A percentile compares a stretch with the other conserved stretches of the same genome.
Evolutionary conservation across 2,113 vertebrate genomes (phyloP).

Genomic region (Oreamnos americanus): DNA sequence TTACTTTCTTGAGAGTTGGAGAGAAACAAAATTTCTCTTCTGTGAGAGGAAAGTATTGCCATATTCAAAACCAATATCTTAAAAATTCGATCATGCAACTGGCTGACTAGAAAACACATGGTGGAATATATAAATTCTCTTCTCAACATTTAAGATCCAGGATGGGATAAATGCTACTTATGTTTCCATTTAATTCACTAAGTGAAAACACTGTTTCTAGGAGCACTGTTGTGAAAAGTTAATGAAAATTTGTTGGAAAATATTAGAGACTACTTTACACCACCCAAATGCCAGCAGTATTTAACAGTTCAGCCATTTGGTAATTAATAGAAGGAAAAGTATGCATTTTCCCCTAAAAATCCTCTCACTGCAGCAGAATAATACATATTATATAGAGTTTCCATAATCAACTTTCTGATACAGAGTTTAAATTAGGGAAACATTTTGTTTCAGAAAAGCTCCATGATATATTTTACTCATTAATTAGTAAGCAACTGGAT

Average conservation of each 20-base stretch:
- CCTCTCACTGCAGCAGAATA: background rate
- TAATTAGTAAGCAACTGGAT: background rate
- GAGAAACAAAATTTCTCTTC: background rate
- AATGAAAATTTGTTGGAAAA: background rate
- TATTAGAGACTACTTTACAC: background rate
- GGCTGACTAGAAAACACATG: background rate
- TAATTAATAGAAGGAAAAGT: conserved; percentile 10
- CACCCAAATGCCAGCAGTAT: background rate
- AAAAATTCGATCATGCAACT: background rate
- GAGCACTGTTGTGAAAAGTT: background rate
- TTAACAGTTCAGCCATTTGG: background rate
- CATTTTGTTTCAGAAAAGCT: conserved; percentile 30
- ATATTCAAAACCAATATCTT: background rate
- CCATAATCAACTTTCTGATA: background rate
- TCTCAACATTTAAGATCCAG: background rate
- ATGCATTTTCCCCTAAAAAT: background rate
- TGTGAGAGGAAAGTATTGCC: background rate
- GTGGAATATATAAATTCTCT: background rate
- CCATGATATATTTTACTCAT: background rate
- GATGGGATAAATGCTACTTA: background rate
- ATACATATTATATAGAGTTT: background rate
- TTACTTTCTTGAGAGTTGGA: background rate
- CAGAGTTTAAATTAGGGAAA: background rate
- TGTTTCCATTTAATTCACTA: background rate
- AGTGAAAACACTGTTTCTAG: background rate